phyloP scores from a whole-genome alignment of 2,888 invertebrate species.

The Ophion ellenae region DNA sequence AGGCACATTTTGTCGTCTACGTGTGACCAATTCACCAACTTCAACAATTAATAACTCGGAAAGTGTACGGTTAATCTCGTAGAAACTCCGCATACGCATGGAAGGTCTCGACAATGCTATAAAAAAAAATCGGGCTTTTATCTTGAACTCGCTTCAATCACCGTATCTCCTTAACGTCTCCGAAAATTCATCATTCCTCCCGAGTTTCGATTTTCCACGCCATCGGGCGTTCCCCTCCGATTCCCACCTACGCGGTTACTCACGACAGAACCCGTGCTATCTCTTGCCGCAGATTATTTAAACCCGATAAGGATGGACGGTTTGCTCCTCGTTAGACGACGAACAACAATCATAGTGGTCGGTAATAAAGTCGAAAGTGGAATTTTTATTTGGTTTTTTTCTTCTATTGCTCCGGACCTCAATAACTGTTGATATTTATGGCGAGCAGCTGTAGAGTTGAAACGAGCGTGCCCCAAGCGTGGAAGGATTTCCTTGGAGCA shows the following conservation, averaged over 20 bases:
- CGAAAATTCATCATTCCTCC: neutral
- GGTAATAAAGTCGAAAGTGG: slow-evolving; percentile 32
- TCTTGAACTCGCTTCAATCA: no score
- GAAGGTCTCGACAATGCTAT: no score
- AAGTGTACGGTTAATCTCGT: no score
- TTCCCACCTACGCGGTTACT: neutral
- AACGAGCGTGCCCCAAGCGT: slow-evolving; percentile 43
- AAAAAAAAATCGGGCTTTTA: no score
- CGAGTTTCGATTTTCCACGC: neutral
- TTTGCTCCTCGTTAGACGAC: neutral
- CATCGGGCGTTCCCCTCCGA: neutral
- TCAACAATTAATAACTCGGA: no score
- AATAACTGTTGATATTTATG: slow-evolving; percentile 63
- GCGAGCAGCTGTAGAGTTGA: slow-evolving; percentile 54
- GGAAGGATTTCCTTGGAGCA: slow-evolving; percentile 46
- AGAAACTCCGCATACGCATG: no score
- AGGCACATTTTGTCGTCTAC: no score
- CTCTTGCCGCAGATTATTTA: neutral
- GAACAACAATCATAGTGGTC: slow-evolving; percentile 23
- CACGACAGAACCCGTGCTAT: no score
- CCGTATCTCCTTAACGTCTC: no score
- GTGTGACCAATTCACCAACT: no score
- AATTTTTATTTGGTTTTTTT: slow-evolving; percentile 31
- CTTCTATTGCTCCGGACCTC: slow-evolving; percentile 14
- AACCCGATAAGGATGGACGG: slow-evolving; percentile 10